Evolutionary conservation across 2,888 invertebrate species (phyloP).

Genomic region (Lepidochitona cinerea): DNA sequence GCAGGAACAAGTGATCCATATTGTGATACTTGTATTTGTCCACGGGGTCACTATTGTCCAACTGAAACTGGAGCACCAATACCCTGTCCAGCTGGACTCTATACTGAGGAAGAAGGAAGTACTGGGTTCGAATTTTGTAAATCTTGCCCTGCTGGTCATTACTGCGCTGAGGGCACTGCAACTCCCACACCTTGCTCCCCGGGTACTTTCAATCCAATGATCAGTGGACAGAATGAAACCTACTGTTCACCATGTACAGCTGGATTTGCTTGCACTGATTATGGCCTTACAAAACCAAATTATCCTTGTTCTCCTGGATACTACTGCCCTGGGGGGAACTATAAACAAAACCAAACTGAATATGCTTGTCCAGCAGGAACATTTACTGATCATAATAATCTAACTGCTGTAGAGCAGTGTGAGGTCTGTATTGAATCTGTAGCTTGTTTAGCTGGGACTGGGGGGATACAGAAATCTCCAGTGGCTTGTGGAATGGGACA

Average conservation of each 20-base stretch:
- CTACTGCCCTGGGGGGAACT: slow-evolving; percentile 66
- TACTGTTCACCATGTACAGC: slow-evolving; percentile 56
- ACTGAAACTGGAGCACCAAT: slow-evolving; percentile 38
- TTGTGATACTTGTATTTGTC: slow-evolving; percentile 56
- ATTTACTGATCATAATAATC: slow-evolving; percentile 61
- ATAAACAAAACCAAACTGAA: slow-evolving; percentile 56
- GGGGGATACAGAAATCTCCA: slow-evolving; percentile 64
- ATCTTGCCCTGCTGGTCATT: slow-evolving; percentile 46
- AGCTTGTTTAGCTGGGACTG: slow-evolving; percentile 62
- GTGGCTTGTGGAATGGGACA: slow-evolving; percentile 61
- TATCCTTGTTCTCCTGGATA: slow-evolving; percentile 62
- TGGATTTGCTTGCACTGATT: slow-evolving; percentile 58
- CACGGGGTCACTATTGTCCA: slow-evolving; percentile 62
- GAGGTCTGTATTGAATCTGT: slow-evolving; percentile 47
- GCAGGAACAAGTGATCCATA: slow-evolving; percentile 57
- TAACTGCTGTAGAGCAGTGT: slow-evolving; percentile 62
- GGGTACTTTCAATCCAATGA: slow-evolving; percentile 58
- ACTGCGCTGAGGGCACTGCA: slow-evolving; percentile 42
- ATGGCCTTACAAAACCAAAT: slow-evolving; percentile 56
- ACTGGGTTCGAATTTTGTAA: slow-evolving; percentile 53
- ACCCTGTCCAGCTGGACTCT: slow-evolving; percentile 59
- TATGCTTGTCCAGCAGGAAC: slow-evolving; percentile 65
- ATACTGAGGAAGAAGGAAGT: slow-evolving; percentile 61
- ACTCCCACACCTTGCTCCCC: slow-evolving; percentile 50
- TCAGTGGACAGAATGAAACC: slow-evolving; percentile 29